Conservation (phyloP, 2,797 vertebrate species). For the Okamejei kenojei region DNA sequence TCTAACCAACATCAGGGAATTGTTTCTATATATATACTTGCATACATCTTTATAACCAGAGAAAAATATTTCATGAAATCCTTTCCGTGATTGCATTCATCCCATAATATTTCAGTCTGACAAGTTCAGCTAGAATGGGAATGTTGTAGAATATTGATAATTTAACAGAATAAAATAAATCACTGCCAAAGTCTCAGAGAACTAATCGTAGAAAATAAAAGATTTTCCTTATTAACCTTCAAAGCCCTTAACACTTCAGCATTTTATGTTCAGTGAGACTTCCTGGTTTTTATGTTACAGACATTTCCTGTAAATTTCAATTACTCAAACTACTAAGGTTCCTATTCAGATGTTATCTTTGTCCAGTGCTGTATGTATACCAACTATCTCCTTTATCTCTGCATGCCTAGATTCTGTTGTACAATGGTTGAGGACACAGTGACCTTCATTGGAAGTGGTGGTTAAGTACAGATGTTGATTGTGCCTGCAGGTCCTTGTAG, state of each 20-base stretch:
- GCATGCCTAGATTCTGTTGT: neutral
- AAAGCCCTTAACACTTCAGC: neutral
- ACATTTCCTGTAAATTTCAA: neutral
- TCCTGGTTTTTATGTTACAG: neutral
- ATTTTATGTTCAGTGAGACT: neutral
- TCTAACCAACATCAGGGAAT: neutral
- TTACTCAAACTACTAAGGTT: conserved; percentile 11
- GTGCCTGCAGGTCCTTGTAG: neutral
- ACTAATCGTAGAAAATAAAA: conserved; percentile 12
- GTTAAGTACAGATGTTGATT: neutral
- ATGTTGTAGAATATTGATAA: conserved; percentile 24
- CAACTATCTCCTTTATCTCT: neutral
- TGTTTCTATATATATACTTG: neutral
- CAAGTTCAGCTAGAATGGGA: neutral
- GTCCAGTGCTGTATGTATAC: neutral
- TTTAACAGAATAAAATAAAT: neutral
- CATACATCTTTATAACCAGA: neutral
- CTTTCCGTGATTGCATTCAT: neutral
- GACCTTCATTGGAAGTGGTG: neutral
- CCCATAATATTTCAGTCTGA: neutral
- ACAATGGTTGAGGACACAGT: neutral
- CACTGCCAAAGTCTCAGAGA: neutral
- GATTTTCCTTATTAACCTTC: neutral
- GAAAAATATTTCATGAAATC: neutral
- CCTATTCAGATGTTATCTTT: neutral